Evolutionary conservation across 2,113 vertebrate genomes (phyloP), one percentile per base, ranked within the genome.

Genomic region (Stegostoma tigrinum): DNA sequence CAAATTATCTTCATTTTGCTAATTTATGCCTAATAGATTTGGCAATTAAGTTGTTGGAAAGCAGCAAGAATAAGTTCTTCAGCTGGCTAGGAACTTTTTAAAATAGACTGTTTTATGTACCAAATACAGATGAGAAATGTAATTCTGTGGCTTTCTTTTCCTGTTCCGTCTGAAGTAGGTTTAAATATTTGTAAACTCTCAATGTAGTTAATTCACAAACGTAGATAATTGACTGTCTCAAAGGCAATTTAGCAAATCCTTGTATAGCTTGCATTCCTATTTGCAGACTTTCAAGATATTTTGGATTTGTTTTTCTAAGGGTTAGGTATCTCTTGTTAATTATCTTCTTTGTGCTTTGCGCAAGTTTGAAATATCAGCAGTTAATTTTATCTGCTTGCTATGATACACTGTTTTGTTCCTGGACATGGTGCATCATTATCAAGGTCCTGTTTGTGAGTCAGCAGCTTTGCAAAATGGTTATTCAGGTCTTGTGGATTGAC

Each of bases 381-480:
- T 75, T 95, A 95, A 45, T 72, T 95, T 95, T 27, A 72, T 48
- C 94, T 72, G 67, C 45, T 72, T 75, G 68, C 27, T 72, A 30
- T 72, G 45, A 48, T 70, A 15, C 30, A 95, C 64, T 94, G 42
- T 94, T 94, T 70, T 94, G 66, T 42, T 75, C 24, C 38, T 34
- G 38, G 19, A 72, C 42, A 34, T 45, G 45, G 52, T 75, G 67
- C 42, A 72, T 93, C 52, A 75, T 72, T 95, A 42, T 95, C 67
- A 45, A 45, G 94, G 68, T 27, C 67, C 52, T 30, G 94, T 72
- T 75, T 75, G 94, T 45, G 68, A 95, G 45, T 95, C 94, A 94
- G 93, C 66, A 94, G 93, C 38, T 94, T 94, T 94, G 93, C 70
- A 45, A 12, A 42, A 27, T 27, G 93, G 66, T 67, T 94, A 70